Percentiles rank a stretch among this genome's conserved stretches.
Conservation (phyloP, 2,113 vertebrate genomes). For the Pelobates fuscus region DNA sequence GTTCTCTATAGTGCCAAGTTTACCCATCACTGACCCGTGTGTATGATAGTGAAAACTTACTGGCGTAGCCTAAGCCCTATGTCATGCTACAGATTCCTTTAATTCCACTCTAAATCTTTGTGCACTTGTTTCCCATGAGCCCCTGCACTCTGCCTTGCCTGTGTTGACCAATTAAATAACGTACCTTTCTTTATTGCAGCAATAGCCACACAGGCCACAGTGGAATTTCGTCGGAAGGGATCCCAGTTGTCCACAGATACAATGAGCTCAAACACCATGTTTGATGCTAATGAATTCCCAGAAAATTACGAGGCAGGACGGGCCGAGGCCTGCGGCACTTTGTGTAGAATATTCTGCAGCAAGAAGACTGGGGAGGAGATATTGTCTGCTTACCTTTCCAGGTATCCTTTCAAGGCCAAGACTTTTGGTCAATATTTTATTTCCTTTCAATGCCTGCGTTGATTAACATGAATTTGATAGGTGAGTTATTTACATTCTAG, state of each 20-base stretch:
- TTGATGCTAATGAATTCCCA: conserved; percentile 89
- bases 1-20: too few species aligned
- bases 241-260: conserved; percentile 95
- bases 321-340: conserved; percentile 92
- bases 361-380: conserved; percentile 98
- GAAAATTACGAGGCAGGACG: conserved; percentile 95
- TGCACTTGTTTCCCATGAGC: conserved; percentile 86
- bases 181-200: conserved; percentile 69
- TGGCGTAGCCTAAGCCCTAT: too few species aligned
- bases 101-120: conserved; percentile 71
- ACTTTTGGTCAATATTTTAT: not conserved
- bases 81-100: not conserved
- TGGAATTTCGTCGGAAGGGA: conserved; percentile 90
- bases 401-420: conserved; percentile 67
- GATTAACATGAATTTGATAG: too few species aligned
- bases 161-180: conserved; percentile 57
- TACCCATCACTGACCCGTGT: too few species aligned
- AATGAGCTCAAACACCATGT: conserved; percentile 88
- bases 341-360: conserved; percentile 97
- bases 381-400: conserved; percentile 93
- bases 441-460: too few species aligned
- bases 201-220: conserved; percentile 84
- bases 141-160: conserved; percentile 47
- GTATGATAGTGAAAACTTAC: too few species aligned
- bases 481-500: too few species aligned